Conservation (phyloP, 1,140 invertebrate species). For the Saccostrea echinata region DNA sequence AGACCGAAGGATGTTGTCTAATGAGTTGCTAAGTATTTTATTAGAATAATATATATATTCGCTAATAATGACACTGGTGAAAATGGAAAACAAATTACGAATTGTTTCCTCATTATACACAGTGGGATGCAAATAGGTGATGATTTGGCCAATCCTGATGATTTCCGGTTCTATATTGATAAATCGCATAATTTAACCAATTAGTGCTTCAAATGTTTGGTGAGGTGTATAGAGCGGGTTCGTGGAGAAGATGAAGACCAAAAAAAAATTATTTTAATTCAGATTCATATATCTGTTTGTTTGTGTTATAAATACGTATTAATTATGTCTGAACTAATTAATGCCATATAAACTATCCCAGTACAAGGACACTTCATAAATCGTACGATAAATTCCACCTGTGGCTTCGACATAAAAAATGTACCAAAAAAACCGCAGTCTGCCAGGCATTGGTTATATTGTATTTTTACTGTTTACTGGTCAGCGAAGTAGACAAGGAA, state of each 20-base stretch:
- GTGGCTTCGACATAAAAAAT: neutral
- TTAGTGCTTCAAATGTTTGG: neutral
- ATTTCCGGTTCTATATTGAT: neutral
- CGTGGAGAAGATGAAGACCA: too few species aligned
- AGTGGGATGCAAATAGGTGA: neutral
- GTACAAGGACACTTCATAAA: neutral
- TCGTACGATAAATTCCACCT: neutral
- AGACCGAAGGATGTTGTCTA: too few species aligned
- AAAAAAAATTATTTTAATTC: too few species aligned
- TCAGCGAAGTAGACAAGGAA: neutral
- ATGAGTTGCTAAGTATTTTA: too few species aligned
- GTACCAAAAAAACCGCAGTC: neutral
- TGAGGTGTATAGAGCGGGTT: too few species aligned
- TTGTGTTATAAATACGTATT: neutral
- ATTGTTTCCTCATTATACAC: neutral
- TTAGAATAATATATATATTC: too few species aligned
- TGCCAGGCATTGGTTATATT: neutral
- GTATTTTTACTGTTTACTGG: neutral
- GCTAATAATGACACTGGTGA: too few species aligned
- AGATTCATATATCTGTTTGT: too few species aligned
- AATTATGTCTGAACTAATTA: conserved; percentile 8
- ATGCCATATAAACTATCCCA: conserved; percentile 17
- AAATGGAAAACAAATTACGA: neutral
- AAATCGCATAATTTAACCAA: neutral
- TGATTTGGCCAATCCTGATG: conserved; percentile 1